Evolutionary conservation across 1,140 invertebrate species (phyloP).

Genomic region (Conopomorpha cramerella): DNA sequence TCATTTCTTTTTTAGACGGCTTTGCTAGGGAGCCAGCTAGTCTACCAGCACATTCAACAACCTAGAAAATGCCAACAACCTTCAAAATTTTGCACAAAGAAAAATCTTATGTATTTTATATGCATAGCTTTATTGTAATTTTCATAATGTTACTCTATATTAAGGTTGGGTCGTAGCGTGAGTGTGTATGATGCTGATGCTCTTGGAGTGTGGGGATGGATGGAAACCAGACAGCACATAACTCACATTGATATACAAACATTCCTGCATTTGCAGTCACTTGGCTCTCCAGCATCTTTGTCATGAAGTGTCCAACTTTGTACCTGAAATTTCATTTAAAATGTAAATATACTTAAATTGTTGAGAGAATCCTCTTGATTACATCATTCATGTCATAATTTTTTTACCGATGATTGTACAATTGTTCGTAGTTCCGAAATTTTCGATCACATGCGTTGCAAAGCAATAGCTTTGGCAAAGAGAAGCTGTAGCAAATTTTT

Average conservation of each 20-base stretch:
- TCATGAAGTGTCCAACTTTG: slow-evolving; percentile 36
- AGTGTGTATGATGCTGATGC: slow-evolving; percentile 32
- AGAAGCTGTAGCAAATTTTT: slow-evolving; percentile 34
- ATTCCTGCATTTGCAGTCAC: slow-evolving; percentile 12
- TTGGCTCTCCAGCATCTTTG: slow-evolving; percentile 21
- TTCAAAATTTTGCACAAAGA: no score
- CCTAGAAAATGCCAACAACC: no score
- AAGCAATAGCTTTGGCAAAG: slow-evolving; percentile 37
- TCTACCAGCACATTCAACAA: no score
- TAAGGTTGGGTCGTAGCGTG: slow-evolving; percentile 8
- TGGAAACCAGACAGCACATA: slow-evolving; percentile 30
- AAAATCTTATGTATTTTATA: no score
- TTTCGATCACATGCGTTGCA: slow-evolving; percentile 53
- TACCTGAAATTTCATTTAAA: slow-evolving; percentile 27
- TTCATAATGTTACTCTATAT: neutral
- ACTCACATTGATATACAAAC: slow-evolving; percentile 41
- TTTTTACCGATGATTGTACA: slow-evolving; percentile 47
- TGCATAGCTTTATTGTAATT: neutral
- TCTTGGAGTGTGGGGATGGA: slow-evolving; percentile 18
- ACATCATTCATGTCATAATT: neutral
- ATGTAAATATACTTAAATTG: slow-evolving; percentile 2
- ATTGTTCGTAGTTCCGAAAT: slow-evolving; percentile 45
- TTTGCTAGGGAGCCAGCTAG: no score
- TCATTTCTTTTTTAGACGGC: no score
- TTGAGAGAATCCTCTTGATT: neutral